Base-by-base conservation (phyloP, 2,113 vertebrate species). In the Bostrychus sinensis region DNA sequence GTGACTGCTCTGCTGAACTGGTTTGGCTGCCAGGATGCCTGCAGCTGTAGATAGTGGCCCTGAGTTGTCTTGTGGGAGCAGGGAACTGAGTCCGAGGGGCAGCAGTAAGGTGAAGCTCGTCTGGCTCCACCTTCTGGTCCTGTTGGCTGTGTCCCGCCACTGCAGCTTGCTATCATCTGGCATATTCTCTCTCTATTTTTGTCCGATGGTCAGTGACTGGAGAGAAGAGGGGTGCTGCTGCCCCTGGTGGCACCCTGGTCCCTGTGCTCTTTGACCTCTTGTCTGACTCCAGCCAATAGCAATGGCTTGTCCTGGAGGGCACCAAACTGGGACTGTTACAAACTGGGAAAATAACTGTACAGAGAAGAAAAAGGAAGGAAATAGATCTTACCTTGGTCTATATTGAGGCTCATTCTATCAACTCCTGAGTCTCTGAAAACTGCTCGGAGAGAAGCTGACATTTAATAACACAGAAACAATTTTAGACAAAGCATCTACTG, bases 401-500 rank as follows among this genome's bases (percentile, higher is more conserved):
- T 51, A 50, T 68, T 50, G 59, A 69, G 38, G 66, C 77, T 93
- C 89, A 93, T 86, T 93, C 92, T 76, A 93, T 93, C 79, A 93
- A 78, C 80, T 93, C 92, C 79, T 92, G 92, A 72, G 92, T 93
- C 72, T 93, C 92, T 71, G 92, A 93, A 83, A 93, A 93, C 92
- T 93, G 65, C 28, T 58, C 1, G n/a, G 45, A 77, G 28, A 66
- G 16, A 58, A 55, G 48, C 25, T 51, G 25, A 51, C 48, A 51
- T 28, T 16, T 51, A 28, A 28, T 28, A 28, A n/a, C n/a, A n/a
- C n/a, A n/a, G n/a, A 30, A 28, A 28, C 16, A 28, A 30, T 51
- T 51, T 51, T 51, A 51, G 48, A 51, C 48, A 30, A 51, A 28
- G 26, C 12, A 25, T 51, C 7, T 28, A 16, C 25, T 28, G 48